A percentile compares a stretch with the other conserved stretches of the same genome.
Evolutionary conservation across 30 jellyfish, hydroid and myxozoan genomes (phyloP).

Genomic region (Hydractinia echinata): DNA sequence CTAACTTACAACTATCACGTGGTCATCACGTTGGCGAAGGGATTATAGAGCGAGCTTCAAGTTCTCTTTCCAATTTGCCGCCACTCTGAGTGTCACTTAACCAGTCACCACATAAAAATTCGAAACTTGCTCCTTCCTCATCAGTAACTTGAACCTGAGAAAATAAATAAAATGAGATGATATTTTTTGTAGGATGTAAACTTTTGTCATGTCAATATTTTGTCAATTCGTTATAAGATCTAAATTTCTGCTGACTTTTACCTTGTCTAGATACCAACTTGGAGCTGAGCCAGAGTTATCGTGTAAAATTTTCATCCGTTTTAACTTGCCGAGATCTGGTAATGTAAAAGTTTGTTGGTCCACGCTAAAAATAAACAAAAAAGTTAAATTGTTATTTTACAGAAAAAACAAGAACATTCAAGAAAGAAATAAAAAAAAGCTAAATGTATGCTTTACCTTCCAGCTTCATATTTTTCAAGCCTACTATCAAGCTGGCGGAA

Average conservation of each 20-base stretch:
- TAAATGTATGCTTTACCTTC: conserved; percentile 51
- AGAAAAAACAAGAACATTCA: not conserved
- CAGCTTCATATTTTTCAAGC: conserved; percentile 70
- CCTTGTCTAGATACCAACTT: conserved; percentile 84
- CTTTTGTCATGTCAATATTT: not conserved
- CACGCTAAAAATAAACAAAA: conserved; percentile 37
- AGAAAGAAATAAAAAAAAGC: not conserved
- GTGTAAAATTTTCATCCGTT: conserved; percentile 63
- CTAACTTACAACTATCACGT: not conserved
- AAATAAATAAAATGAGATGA: not conserved
- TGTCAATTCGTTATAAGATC: no score
- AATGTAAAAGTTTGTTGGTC: conserved; percentile 62
- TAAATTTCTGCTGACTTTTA: conserved; percentile 6
- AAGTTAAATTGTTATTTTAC: not conserved
- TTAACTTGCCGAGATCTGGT: conserved; percentile 82
- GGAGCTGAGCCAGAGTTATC: conserved; percentile 95
- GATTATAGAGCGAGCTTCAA: conserved; percentile 20
- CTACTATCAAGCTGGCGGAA: conserved; percentile 71
- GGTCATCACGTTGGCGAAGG: conserved; percentile 22
- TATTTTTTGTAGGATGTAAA: not conserved
- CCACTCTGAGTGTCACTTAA: conserved; percentile 94
- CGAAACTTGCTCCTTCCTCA: conserved; percentile 69
- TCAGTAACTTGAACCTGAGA: conserved; percentile 73
- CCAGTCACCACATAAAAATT: conserved; percentile 92
- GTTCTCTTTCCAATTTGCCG: conserved; percentile 81